Percentiles rank a stretch among this genome's conserved stretches.
phyloP scores from a whole-genome alignment of 2,113 vertebrate genomes.

The Burhinus oedicnemus region DNA sequence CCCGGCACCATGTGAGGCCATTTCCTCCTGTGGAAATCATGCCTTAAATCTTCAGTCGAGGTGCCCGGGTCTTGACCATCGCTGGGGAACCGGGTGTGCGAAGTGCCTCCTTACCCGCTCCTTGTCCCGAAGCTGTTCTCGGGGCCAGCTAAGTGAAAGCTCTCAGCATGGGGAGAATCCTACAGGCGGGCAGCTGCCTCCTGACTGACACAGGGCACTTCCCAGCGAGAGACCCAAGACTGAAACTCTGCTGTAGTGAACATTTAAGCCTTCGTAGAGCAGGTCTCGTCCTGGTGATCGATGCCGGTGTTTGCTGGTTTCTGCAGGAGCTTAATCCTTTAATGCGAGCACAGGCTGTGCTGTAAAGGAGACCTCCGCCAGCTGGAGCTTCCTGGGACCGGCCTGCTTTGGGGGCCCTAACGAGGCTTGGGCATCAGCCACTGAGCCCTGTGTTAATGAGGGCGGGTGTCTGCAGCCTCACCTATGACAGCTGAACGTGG shows the following conservation, averaged over 20 bases:
- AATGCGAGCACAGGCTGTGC: fast-evolving
- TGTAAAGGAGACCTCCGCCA: not conserved
- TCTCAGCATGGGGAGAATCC: fast-evolving
- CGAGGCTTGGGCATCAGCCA: not conserved
- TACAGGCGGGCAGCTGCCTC: fast-evolving
- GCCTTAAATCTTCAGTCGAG: not conserved
- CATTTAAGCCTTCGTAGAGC: not conserved
- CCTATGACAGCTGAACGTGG: fast-evolving
- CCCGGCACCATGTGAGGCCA: not conserved
- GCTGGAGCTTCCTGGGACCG: not conserved
- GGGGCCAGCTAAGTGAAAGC: fast-evolving
- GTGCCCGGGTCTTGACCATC: not conserved
- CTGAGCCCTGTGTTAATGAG: not conserved
- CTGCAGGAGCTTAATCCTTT: not conserved
- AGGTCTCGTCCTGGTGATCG: not conserved
- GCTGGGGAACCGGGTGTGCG: fast-evolving
- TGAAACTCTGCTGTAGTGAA: no score
- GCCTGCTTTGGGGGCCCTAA: not conserved
- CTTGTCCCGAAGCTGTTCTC: not conserved
- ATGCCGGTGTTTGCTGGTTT: fast-evolving
- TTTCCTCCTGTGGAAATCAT: not conserved
- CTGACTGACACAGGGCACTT: fast-evolving
- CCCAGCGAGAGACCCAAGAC: not conserved
- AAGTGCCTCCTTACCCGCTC: fast-evolving
- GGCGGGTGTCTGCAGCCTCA: not conserved